Percentiles rank a stretch among this genome's conserved stretches.
Conservation (phyloP, 2,888 invertebrate genomes). For the Pollenia amentaria region DNA sequence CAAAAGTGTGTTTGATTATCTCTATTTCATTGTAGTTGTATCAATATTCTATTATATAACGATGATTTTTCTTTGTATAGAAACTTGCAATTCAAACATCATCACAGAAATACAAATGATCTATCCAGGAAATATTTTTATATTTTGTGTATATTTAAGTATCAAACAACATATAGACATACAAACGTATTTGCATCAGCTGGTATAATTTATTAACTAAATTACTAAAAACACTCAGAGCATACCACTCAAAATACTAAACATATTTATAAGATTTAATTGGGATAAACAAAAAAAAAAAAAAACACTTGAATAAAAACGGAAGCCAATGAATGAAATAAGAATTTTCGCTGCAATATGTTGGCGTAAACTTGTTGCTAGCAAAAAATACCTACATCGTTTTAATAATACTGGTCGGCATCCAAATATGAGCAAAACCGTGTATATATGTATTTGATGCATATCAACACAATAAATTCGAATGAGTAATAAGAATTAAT, state of each 20-base stretch:
- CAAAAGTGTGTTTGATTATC: constrained; percentile 39
- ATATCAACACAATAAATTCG: no score
- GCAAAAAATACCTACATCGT: no score
- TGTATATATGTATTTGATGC: no score
- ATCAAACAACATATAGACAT: constrained; percentile 62
- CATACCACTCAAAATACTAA: constrained; percentile 70
- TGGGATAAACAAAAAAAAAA: neutral
- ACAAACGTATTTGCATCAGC: constrained; percentile 74
- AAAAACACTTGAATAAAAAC: constrained; percentile 53
- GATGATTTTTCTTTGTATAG: constrained; percentile 23
- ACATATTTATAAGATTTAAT: constrained; percentile 45
- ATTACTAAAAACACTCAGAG: constrained; percentile 68
- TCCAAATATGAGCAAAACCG: no score
- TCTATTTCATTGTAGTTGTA: constrained; percentile 4
- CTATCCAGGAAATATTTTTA: constrained; percentile 43
- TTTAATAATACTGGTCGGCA: no score
- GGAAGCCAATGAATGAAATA: neutral
- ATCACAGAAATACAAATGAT: constrained; percentile 66
- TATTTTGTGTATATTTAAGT: constrained; percentile 15
- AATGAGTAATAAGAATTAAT: no score
- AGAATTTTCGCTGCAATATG: neutral
- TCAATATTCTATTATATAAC: constrained; percentile 34
- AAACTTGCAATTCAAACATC: constrained; percentile 65
- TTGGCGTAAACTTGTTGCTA: neutral
- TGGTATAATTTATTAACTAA: constrained; percentile 72